Percentiles rank a stretch among this genome's conserved stretches.
Conservation (phyloP, 2,888 invertebrate species). For the Eupsilia transversa region DNA sequence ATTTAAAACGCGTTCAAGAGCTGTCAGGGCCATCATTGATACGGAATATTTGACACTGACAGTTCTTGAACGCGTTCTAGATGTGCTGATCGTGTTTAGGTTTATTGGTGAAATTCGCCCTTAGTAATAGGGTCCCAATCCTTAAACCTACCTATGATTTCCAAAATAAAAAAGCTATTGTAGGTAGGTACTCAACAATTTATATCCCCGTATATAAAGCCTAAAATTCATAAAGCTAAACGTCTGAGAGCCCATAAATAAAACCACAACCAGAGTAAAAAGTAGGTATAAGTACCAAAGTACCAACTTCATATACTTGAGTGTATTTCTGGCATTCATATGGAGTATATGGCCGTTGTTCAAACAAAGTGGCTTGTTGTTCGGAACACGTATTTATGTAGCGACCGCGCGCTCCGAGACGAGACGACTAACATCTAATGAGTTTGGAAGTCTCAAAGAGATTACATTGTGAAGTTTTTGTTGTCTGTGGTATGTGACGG, state of each 20-base stretch:
- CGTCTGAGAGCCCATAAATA: slow-evolving; percentile 38
- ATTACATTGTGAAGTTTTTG: slow-evolving; percentile 70
- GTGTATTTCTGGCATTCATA: slow-evolving; percentile 70
- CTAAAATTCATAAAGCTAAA: slow-evolving; percentile 23
- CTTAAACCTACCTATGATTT: no score
- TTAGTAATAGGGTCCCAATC: no score
- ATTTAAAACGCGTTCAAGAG: no score
- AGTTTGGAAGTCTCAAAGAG: slow-evolving; percentile 75
- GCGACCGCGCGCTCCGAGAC: slow-evolving; percentile 63
- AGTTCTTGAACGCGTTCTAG: no score
- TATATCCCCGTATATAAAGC: slow-evolving; percentile 14
- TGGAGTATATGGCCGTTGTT: slow-evolving; percentile 71
- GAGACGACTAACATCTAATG: slow-evolving; percentile 75
- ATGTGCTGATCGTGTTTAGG: no score
- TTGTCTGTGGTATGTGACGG: slow-evolving; percentile 42
- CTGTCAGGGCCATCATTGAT: no score
- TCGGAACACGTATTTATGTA: slow-evolving; percentile 69
- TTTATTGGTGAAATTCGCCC: no score
- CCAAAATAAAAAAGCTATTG: background rate
- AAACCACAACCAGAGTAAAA: slow-evolving; percentile 37
- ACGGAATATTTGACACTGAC: no score
- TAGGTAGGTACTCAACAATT: background rate
- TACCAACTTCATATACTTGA: slow-evolving; percentile 53
- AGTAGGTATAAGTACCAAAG: slow-evolving; percentile 37
- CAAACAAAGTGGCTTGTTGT: slow-evolving; percentile 74